Evolutionary conservation across 2,888 invertebrate species (phyloP).

Genomic region (Nephrocerus scutellatus): DNA sequence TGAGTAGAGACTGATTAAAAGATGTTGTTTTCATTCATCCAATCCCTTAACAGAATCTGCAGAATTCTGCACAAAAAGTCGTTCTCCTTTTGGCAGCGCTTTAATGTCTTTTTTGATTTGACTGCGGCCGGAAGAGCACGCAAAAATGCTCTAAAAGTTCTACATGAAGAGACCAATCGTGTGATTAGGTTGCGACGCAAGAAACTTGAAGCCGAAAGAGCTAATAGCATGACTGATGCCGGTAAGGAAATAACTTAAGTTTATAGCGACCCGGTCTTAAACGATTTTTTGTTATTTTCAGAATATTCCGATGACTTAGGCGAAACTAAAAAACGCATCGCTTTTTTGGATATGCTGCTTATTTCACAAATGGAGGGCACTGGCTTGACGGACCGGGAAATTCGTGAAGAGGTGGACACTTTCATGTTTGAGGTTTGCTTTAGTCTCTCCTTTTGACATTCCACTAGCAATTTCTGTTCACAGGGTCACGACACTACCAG

Average conservation of each 20-base stretch:
- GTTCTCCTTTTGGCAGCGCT: constrained; percentile 41
- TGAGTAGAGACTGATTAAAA: constrained; percentile 51
- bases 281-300: neutral
- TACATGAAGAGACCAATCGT: constrained; percentile 40
- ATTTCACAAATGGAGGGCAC: constrained; percentile 47
- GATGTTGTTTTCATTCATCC: no score
- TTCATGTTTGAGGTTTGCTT: constrained; percentile 51
- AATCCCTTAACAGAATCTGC: constrained; percentile 32
- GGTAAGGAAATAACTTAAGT: constrained; percentile 17
- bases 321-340: constrained; percentile 43
- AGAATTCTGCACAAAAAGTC: constrained; percentile 35
- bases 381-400: constrained; percentile 48
- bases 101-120: constrained; percentile 30
- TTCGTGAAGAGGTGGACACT: constrained; percentile 54
- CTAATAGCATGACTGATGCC: constrained; percentile 23
- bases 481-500: constrained; percentile 53
- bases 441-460: neutral
- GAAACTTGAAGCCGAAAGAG: constrained; percentile 28
- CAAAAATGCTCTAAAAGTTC: constrained; percentile 27
- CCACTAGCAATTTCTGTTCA: constrained; percentile 22
- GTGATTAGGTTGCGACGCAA: constrained; percentile 37
- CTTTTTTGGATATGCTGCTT: constrained; percentile 50
- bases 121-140: constrained; percentile 27
- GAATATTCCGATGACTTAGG: constrained; percentile 26
- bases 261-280: no score